A percentile compares a stretch with the other conserved stretches of the same genome.
phyloP scores from a whole-genome alignment of 2,888 invertebrate genomes.

The Homarus gammarus region DNA sequence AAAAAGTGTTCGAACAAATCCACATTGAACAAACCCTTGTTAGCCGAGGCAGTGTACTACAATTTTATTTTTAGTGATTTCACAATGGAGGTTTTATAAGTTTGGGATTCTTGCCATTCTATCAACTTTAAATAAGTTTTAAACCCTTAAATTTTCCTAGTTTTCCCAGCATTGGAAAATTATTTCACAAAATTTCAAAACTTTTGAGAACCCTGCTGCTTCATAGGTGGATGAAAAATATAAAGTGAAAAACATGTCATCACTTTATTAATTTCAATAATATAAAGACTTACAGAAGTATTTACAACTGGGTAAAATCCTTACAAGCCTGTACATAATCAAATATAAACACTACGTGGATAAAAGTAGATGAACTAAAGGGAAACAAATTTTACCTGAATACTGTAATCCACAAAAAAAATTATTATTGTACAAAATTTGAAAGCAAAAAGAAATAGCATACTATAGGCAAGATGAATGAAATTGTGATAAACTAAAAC shows the following conservation, averaged over 20 bases:
- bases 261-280: conserved; percentile 71
- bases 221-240: not conserved
- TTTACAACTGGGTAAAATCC: conserved; percentile 60
- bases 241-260: conserved; percentile 4
- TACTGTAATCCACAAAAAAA: conserved; percentile 5
- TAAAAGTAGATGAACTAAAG: conserved; percentile 19
- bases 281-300: conserved; percentile 64
- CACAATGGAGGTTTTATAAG: too few relatives aligned
- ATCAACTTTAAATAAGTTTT: too few relatives aligned
- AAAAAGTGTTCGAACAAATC: too few relatives aligned
- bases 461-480: conserved; percentile 2
- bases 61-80: too few relatives aligned
- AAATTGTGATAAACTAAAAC: conserved; percentile 19
- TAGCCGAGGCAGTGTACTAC: too few relatives aligned
- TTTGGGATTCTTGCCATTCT: too few relatives aligned
- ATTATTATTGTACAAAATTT: conserved; percentile 23
- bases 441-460: conserved; percentile 19
- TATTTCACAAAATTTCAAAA: too few relatives aligned
- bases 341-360: conserved; percentile 29
- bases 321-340: conserved; percentile 62
- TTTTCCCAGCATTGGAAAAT: too few relatives aligned
- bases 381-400: conserved; percentile 12
- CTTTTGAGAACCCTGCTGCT: too few relatives aligned
- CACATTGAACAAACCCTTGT: too few relatives aligned
- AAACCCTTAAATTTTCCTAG: too few relatives aligned